Base-by-base conservation (phyloP, 2,797 vertebrate genomes). In the Siniperca scherzeri region DNA sequence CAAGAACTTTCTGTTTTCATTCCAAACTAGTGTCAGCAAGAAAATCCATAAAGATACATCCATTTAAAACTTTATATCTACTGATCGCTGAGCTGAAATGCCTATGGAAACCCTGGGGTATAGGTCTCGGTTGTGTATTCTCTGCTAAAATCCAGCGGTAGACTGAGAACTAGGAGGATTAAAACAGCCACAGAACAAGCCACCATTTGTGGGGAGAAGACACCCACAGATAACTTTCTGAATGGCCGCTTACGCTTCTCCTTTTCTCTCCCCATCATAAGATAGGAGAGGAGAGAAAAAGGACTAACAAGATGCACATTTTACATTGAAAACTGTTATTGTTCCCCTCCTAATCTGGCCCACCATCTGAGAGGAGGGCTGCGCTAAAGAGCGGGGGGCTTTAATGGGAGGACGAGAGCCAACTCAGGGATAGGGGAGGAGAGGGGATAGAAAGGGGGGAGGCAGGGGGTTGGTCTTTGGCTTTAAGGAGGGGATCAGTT, bases 261-360 rank as follows among this genome's bases (percentile, higher is more conserved):
- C 96, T 94, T 97, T 96, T 95, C 92, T 95, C 91, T 85, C 93
- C 92, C 93, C 92, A 81, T 91, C 91, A 83, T 95, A 92, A 95
- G 94, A 94, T 92, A 94, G 96, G 92, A 95, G 94, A 94, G 94
- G 94, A 95, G 87, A 88, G 87, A 96, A 96, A 95, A 96, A 95
- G 85, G 90, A 97, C 96, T 94, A 94, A 95, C 91, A 95, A 97
- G 97, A 98, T 97, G 97, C 98, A 98, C 97, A 98, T 97, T 98
- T 96, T 98, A 98, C 97, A 96, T 97, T 97, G 97, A 97, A 97
- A 98, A 98, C 97, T 97, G 96, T 96, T 94, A 98, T 98, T 99
- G 97, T 99, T 97, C 97, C 89, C 78, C 89, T 95, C 96, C 95
- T 99, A 99, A 99, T 98, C 98, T 98, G 97, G 97, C 97, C 97